Evolutionary conservation across 2,888 invertebrate species (phyloP).

Genomic region (Microctonus brassicae): DNA sequence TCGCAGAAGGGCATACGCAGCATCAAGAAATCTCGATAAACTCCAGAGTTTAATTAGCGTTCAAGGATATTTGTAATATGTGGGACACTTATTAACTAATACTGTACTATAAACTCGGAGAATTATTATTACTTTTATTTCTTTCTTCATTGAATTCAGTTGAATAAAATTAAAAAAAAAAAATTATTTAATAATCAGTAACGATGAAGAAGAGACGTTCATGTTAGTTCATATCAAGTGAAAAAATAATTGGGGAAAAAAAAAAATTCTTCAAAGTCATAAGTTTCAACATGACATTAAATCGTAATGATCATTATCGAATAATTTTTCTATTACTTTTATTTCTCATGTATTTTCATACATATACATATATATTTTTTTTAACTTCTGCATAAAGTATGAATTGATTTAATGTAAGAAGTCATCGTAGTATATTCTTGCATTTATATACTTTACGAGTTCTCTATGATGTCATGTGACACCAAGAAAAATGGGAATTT

Average conservation of each 20-base stretch:
- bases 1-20: neutral
- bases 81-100: no score
- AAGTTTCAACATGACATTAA: no score
- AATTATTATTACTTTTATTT: slow-evolving; percentile 16
- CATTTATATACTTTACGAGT: slow-evolving; percentile 54
- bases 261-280: no score
- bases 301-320: neutral
- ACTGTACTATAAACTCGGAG: no score
- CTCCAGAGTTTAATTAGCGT: slow-evolving; percentile 3
- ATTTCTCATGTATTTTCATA: no score
- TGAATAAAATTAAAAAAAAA: no score
- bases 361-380: no score
- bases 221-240: no score
- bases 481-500: slow-evolving; percentile 54
- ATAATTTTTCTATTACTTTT: neutral
- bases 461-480: slow-evolving; percentile 54
- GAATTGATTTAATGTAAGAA: neutral
- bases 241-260: no score
- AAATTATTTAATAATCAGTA: neutral
- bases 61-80: slow-evolving; percentile 13
- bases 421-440: neutral
- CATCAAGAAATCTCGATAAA: neutral
- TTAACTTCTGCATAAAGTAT: neutral
- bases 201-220: no score
- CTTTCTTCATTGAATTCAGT: no score